These are phyloP conservation scores for Frieseomelitta varia DNA, from an alignment of 1,140 invertebrate species.

Conservation along the genomic window DNA sequence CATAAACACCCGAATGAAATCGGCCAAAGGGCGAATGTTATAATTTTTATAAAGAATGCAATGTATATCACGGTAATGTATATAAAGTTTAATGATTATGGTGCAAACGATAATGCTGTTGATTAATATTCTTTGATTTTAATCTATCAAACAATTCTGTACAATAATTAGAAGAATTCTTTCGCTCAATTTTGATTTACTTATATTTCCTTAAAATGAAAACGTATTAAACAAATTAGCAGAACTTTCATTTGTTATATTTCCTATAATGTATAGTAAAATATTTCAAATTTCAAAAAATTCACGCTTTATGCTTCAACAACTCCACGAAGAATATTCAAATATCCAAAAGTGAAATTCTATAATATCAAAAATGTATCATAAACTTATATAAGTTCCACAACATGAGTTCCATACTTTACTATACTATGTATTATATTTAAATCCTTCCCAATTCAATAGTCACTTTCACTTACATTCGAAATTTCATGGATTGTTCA, in stretches of 20 bases:
- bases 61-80: too few relatives aligned
- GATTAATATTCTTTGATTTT: too few relatives aligned
- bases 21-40: too few relatives aligned
- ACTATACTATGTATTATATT: too few relatives aligned
- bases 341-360: background rate
- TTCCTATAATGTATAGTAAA: background rate
- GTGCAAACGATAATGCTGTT: too few relatives aligned
- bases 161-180: too few relatives aligned
- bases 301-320: background rate
- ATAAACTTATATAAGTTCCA: background rate
- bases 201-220: too few relatives aligned
- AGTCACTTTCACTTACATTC: conserved; percentile 53
- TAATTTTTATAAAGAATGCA: background rate
- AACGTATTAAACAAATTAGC: too few relatives aligned
- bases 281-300: background rate
- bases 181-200: too few relatives aligned
- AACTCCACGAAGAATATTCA: background rate
- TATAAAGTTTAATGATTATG: too few relatives aligned
- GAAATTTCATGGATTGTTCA: conserved; percentile 57
- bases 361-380: background rate
- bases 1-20: background rate
- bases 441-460: background rate
- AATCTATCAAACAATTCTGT: too few relatives aligned
- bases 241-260: background rate
- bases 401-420: too few relatives aligned